Conservation (phyloP, 2,113 vertebrate genomes). For the Polypterus bichir region DNA sequence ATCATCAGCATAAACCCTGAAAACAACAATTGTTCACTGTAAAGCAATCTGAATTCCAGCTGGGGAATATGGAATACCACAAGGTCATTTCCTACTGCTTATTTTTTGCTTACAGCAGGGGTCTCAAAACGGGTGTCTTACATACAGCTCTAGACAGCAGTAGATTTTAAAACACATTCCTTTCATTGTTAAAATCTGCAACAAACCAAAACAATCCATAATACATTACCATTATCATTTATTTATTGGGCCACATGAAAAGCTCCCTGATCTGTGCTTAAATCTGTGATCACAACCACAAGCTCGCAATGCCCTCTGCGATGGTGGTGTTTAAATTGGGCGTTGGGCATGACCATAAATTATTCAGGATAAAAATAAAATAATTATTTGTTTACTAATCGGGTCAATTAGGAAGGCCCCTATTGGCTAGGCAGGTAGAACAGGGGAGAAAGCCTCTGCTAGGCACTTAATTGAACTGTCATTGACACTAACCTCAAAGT, state of each 20-base stretch:
- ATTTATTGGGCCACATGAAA: constrained; percentile 38
- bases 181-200: constrained; percentile 52
- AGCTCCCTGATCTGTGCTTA: constrained; percentile 37
- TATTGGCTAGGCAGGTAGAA: constrained; percentile 2
- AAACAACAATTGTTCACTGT: no score
- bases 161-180: constrained; percentile 31
- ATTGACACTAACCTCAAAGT: background rate
- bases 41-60: no score
- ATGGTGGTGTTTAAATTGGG: background rate
- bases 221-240: constrained; percentile 55
- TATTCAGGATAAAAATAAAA: constrained; percentile 19
- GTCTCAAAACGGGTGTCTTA: no score
- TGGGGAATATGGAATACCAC: no score
- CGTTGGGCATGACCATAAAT: constrained; percentile 13
- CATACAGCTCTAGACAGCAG: background rate
- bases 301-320: background rate
- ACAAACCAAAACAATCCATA: constrained; percentile 52
- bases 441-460: background rate
- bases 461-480: background rate
- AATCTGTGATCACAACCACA: constrained; percentile 32
- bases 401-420: constrained; percentile 13
- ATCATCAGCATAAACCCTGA: no score
- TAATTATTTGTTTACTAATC: constrained; percentile 23
- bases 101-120: no score
- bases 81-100: no score